phyloP scores from a whole-genome alignment of 2,888 invertebrate species.

The Leptinotarsa rubiginosa region DNA sequence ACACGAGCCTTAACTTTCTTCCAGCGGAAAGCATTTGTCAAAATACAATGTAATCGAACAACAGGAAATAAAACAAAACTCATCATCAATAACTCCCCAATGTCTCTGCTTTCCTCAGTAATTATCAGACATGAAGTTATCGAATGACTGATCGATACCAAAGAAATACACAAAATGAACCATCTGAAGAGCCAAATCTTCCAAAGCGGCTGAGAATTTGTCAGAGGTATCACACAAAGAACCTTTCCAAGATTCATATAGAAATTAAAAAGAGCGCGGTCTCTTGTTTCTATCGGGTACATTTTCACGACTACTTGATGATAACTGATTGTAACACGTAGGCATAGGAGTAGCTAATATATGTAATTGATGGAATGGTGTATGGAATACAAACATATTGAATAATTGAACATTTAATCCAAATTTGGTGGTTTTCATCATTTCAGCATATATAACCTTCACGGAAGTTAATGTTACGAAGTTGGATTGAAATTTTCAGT shows the following conservation, averaged over 20 bases:
- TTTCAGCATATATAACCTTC: no score
- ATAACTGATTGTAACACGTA: not conserved
- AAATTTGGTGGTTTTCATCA: no score
- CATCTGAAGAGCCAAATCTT: not conserved
- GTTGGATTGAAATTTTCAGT: no score
- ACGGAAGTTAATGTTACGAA: no score
- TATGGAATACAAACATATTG: no score
- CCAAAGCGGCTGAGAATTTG: not conserved
- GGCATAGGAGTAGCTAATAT: not conserved
- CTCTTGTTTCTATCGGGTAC: not conserved
- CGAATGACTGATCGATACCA: not conserved
- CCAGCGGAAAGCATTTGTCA: not conserved
- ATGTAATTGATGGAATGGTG: not conserved
- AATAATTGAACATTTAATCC: no score
- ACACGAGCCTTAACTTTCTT: not conserved
- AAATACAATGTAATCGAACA: not conserved
- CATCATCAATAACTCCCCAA: not conserved
- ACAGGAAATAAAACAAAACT: not conserved
- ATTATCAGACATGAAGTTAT: no score
- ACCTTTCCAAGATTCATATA: not conserved
- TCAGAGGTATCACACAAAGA: not conserved
- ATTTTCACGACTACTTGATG: not conserved
- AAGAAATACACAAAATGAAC: not conserved
- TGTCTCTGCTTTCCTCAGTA: not conserved
- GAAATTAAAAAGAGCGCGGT: not conserved